Base-by-base conservation (phyloP, 2,797 vertebrate genomes). In the Fistularia commersonii region DNA sequence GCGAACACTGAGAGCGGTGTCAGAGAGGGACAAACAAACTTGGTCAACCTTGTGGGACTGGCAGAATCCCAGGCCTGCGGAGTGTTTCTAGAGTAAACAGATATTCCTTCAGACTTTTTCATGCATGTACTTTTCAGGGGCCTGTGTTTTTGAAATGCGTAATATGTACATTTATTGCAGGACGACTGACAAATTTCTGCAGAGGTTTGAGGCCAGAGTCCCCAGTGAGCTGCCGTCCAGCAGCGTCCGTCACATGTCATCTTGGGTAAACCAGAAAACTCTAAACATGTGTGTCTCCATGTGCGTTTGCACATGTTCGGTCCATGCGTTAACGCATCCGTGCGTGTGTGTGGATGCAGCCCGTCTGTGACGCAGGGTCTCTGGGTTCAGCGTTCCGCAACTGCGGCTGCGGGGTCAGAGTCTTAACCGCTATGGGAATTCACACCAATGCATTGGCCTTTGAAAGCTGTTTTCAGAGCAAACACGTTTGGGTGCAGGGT, bases 401-500 rank as follows among this genome's bases (percentile, higher is more conserved):
- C 64, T 86, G 81, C 72, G 79, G 77, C 35, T 3, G 65, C 69
- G 68, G 74, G 73, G 74, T 76, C 66, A 35, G 43, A 61, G 60
- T 57, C 69, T 50, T 47, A 66, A 61, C 50, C 68, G 45, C 57
- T 66, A 68, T 39, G 61, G 67, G 71, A 57, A 65, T 79, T 82
- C 71, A 75, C 78, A 81, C 72, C 62, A 61, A 69, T 59, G 57
- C 62, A 80, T 74, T 43, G 41, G 53, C 65, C 72, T 84, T 75
- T 85, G 66, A 69, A 62, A 42, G 42, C 53, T 86, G 79, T 86
- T 89, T 87, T 86, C 64, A 80, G 39, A 76, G 44, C 67, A 87
- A 88, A 88, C 57, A 85, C 6, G 35, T 40, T 38, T 55, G 47
- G 32, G 59, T 70, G 67, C 8, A 3, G 66, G 15, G 48, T 57